A percentile compares a stretch with the other conserved stretches of the same genome.
Conservation (phyloP, 1,140 invertebrate species). For the Rhizoglyphus robini region DNA sequence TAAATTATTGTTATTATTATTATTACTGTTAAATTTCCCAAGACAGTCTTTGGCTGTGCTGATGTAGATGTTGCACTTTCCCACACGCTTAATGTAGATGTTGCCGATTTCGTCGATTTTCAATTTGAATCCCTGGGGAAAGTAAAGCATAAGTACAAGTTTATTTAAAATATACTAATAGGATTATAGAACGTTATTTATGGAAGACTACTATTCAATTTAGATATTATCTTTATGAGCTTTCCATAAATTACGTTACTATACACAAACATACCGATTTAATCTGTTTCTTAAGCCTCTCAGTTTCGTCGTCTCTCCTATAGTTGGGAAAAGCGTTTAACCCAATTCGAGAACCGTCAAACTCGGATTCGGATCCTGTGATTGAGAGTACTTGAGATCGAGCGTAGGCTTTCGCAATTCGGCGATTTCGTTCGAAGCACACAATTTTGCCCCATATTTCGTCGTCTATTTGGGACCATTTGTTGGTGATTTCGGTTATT, state of each 20-base stretch:
- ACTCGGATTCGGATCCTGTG: constrained; percentile 83
- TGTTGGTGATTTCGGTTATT: constrained; percentile 82
- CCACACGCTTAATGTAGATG: constrained; percentile 77
- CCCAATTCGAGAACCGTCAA: constrained; percentile 61
- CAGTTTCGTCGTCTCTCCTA: constrained; percentile 76
- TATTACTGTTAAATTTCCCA: neutral
- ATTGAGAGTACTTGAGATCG: constrained; percentile 79
- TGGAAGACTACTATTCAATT: neutral
- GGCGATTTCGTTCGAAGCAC: constrained; percentile 74
- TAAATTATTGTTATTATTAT: neutral
- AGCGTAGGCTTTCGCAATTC: constrained; percentile 86
- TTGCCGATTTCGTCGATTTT: constrained; percentile 91
- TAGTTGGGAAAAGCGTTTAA: constrained; percentile 86
- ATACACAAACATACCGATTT: constrained; percentile 67
- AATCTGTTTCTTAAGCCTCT: constrained; percentile 77
- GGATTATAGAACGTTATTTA: neutral
- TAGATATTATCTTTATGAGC: neutral
- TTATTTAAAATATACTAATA: neutral
- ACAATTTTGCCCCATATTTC: constrained; percentile 96
- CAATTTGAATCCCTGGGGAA: constrained; percentile 49
- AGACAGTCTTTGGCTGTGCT: neutral
- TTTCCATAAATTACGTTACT: neutral
- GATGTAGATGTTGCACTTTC: constrained; percentile 68
- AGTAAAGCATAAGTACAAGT: neutral
- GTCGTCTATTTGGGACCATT: constrained; percentile 90